phyloP scores from a whole-genome alignment of 2,113 vertebrate species.

The Butorides virescens region DNA sequence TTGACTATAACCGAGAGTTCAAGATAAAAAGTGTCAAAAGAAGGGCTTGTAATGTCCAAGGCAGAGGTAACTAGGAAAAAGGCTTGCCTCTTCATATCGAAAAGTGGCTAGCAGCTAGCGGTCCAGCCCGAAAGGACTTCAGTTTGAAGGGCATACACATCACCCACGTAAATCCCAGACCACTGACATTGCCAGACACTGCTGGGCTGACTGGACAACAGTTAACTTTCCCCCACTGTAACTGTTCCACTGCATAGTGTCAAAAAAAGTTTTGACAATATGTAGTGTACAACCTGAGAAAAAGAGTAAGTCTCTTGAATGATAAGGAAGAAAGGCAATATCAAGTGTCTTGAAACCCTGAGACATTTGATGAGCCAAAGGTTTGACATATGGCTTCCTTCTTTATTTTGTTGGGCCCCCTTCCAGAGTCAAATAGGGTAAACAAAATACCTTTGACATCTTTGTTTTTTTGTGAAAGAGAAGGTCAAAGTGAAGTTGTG shows the following conservation, averaged over 20 bases:
- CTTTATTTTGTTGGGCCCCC: not conserved
- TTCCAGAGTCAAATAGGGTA: not conserved
- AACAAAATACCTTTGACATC: not conserved
- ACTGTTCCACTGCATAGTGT: accelerated
- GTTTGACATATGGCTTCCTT: not conserved
- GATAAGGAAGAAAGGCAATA: not conserved
- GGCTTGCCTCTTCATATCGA: not conserved
- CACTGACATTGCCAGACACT: not conserved
- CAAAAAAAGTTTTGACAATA: not conserved
- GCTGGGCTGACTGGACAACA: not conserved
- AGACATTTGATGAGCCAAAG: not conserved
- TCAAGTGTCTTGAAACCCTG: not conserved
- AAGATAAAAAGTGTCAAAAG: not conserved
- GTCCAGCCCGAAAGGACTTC: not conserved
- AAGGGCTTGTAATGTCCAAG: not conserved
- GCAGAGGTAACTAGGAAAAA: not conserved
- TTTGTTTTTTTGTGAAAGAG: not conserved
- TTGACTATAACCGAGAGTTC: not conserved
- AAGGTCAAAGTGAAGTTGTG: not conserved
- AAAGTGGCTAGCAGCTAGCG: not conserved
- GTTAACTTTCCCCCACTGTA: not conserved
- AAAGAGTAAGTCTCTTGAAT: not conserved
- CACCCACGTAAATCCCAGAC: not conserved
- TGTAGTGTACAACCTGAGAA: not conserved
- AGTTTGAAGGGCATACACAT: not conserved